Conservation (phyloP, 2,113 vertebrate species). For the Bambusicola thoracicus region DNA sequence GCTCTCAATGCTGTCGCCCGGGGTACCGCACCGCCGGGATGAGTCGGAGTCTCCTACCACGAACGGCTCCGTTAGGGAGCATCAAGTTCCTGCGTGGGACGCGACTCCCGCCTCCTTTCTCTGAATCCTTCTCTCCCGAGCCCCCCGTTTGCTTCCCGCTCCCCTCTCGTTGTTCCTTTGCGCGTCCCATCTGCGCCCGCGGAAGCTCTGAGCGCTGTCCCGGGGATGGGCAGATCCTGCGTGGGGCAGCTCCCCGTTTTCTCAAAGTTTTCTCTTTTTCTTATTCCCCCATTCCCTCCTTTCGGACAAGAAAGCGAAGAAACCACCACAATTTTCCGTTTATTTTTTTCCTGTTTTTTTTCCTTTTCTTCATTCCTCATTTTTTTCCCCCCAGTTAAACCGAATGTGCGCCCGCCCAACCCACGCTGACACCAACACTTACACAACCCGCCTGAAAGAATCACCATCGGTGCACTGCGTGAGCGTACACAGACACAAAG, state of each 20-base stretch:
- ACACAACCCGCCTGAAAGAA: background rate
- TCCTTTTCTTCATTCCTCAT: background rate
- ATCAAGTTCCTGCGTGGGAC: background rate
- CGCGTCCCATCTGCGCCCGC: background rate
- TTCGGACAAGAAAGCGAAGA: background rate
- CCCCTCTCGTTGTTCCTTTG: background rate
- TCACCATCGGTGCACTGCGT: background rate
- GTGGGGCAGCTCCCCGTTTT: background rate
- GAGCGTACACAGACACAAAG: slow-evolving; percentile 2
- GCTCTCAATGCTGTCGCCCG: slow-evolving; percentile 52
- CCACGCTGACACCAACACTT: slow-evolving; percentile 12
- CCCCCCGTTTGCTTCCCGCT: background rate
- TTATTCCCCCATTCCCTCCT: background rate
- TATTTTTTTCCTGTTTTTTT: background rate
- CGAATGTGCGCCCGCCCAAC: background rate
- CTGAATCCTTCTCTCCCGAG: background rate
- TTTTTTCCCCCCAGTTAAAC: background rate
- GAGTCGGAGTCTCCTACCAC: slow-evolving; percentile 7
- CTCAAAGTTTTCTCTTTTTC: background rate
- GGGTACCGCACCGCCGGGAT: slow-evolving; percentile 29
- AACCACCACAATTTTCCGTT: background rate
- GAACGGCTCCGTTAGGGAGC: slow-evolving; percentile 55
- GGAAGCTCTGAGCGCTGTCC: background rate
- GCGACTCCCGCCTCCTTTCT: background rate
- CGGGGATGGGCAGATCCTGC: background rate